A percentile compares a stretch with the other conserved stretches of the same genome.
Conservation (phyloP, 2,888 invertebrate species). For the Stramonita haemastoma region DNA sequence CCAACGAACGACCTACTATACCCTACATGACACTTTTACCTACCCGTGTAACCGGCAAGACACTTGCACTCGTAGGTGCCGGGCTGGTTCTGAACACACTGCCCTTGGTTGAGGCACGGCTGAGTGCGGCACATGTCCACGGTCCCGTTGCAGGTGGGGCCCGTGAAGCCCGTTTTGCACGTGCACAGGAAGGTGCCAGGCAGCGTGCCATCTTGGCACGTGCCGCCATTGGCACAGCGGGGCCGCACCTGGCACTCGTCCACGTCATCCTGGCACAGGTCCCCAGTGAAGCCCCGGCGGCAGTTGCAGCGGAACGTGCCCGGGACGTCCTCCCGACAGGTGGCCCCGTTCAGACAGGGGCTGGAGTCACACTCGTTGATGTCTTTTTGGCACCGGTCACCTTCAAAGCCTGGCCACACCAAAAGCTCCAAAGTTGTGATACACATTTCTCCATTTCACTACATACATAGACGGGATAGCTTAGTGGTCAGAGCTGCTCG, state of each 20-base stretch:
- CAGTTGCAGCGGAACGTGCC: slow-evolving; percentile 54
- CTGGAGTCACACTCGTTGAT: slow-evolving; percentile 95
- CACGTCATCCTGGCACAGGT: slow-evolving; percentile 87
- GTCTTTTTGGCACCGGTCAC: slow-evolving; percentile 85
- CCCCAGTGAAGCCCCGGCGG: slow-evolving; percentile 50
- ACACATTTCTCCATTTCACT: no score
- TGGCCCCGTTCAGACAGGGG: slow-evolving; percentile 93
- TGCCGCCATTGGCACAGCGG: slow-evolving; percentile 93
- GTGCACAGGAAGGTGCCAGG: slow-evolving; percentile 42
- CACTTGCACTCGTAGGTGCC: slow-evolving; percentile 45
- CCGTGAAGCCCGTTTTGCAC: slow-evolving; percentile 47
- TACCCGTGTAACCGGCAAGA: slow-evolving; percentile 39
- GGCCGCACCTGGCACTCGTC: slow-evolving; percentile 95
- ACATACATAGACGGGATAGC: no score
- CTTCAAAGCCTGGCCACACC: slow-evolving; percentile 46
- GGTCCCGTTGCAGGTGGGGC: slow-evolving; percentile 42
- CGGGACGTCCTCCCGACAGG: slow-evolving; percentile 80
- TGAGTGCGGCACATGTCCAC: slow-evolving; percentile 42
- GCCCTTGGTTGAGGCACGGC: slow-evolving; percentile 49
- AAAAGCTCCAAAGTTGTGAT: no score
- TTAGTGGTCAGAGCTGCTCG: no score
- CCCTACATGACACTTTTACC: no score
- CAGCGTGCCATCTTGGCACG: slow-evolving; percentile 80
- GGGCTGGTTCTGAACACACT: slow-evolving; percentile 42
- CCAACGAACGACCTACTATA: no score